Conservation (phyloP, 2,113 vertebrate species). For the Sinocyclocheilus grahami region DNA sequence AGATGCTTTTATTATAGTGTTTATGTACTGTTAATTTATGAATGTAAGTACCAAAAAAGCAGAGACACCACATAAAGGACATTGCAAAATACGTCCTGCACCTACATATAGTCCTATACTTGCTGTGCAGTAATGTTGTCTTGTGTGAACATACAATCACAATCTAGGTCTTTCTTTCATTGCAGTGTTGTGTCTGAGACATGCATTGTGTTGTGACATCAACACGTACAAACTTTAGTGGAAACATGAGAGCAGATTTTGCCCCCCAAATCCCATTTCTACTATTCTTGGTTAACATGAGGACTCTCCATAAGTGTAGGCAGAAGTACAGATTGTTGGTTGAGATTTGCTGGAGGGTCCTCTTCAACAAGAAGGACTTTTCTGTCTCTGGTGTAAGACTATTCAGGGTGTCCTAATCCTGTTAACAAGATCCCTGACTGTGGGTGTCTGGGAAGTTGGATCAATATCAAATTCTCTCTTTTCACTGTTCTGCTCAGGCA, state of each 20-base stretch:
- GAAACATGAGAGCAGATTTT: slow-evolving; percentile 13
- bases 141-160: background rate
- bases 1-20: background rate
- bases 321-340: slow-evolving; percentile 52
- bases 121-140: background rate
- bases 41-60: background rate
- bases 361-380: slow-evolving; percentile 49
- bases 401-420: slow-evolving; percentile 63
- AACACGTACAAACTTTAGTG: background rate
- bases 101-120: background rate
- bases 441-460: slow-evolving; percentile 63
- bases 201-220: slow-evolving; percentile 31
- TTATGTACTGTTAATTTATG: background rate
- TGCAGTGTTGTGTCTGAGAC: background rate
- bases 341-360: slow-evolving; percentile 35
- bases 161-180: background rate
- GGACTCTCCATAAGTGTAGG: slow-evolving; percentile 50
- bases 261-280: background rate
- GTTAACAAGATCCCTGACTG: slow-evolving; percentile 62
- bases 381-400: slow-evolving; percentile 56
- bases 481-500: slow-evolving; percentile 54
- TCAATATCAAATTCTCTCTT: slow-evolving; percentile 63
- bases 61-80: background rate
- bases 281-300: slow-evolving; percentile 51
- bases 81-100: background rate